Evolutionary conservation across 1,140 invertebrate genomes (phyloP), one percentile per base, ranked within the genome.

Genomic region (Wasmannia auropunctata): DNA sequence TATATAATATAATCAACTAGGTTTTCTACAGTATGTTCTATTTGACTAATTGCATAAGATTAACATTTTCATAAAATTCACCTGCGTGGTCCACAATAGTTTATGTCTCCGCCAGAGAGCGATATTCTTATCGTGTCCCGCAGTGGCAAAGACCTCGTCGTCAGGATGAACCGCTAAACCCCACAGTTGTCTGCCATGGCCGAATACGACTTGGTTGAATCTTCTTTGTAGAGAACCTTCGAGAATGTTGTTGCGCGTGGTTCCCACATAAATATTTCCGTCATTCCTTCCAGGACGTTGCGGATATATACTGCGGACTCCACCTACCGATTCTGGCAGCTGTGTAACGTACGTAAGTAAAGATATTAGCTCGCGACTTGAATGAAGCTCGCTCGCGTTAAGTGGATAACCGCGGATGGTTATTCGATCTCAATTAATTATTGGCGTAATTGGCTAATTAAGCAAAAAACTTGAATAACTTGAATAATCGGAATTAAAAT

Each of bases 211-310:
- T 95, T 98, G 98, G 90, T 98, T 98, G 92, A 99, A 98, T 92
- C 98, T 96, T 86, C 98, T 96, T 90, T 98, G 98, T 40, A 99
- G 93, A 1, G 98, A 98, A n/a, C 98, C 98, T 94, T 99, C 98
- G 85, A 99, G 95, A 63, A 99, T 98, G 91, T 98, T 98, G 93
- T 99, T 99, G 81, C 97, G 97, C 0, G 98, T 98, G 8, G 98
- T 99, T 19, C 98, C 98, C 8, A 99, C 97, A 92, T 98, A 99
- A 72, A 99, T 97, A 92, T 98, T 98, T 0, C 98, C 98, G 91
- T 99, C 98, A 90, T 98, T 98, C 86, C 97, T 96, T 1, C 97
- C 97, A 1, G 97, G 97, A 70, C 97, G 95, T 94, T 98, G 97
- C 1, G 98, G 98, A 91, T 98, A 98, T 79, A 99, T 97, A 65